Evolutionary conservation across 35 echinoderm and acorn worm genomes (phyloP).

Genomic region (Strongylocentrotus purpuratus): DNA sequence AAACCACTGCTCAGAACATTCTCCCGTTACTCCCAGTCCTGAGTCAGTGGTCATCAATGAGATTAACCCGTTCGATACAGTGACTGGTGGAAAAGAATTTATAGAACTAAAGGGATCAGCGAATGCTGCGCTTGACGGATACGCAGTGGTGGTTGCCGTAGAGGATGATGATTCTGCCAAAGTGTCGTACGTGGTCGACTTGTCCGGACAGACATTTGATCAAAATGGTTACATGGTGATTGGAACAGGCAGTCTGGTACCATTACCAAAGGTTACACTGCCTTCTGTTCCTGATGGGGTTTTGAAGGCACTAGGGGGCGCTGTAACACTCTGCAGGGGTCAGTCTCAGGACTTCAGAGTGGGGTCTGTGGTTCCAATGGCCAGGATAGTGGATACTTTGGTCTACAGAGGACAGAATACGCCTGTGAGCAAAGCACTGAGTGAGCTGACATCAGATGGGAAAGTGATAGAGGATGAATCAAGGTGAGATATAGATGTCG

Average conservation of each 20-base stretch:
- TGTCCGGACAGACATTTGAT: constrained; percentile 40
- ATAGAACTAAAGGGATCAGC: constrained; percentile 75
- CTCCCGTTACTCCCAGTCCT: background rate
- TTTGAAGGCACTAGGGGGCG: constrained; percentile 40
- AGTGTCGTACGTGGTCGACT: constrained; percentile 50
- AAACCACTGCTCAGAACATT: constrained; percentile 59
- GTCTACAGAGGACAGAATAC: constrained; percentile 61
- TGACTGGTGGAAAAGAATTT: constrained; percentile 44
- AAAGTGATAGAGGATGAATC: background rate
- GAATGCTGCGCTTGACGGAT: constrained; percentile 48
- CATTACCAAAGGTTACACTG: constrained; percentile 37
- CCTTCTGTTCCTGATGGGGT: background rate
- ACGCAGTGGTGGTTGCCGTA: constrained; percentile 58
- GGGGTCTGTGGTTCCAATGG: constrained; percentile 43
- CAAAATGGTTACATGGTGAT: constrained; percentile 64
- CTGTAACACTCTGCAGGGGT: constrained; percentile 63
- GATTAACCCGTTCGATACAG: constrained; percentile 56
- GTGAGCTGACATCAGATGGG: constrained; percentile 6
- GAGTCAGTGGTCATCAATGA: constrained; percentile 80
- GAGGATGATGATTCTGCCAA: background rate
- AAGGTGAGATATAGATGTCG: background rate
- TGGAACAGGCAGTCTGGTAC: constrained; percentile 46
- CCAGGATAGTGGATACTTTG: constrained; percentile 73
- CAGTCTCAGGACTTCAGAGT: constrained; percentile 46
- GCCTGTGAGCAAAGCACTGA: constrained; percentile 14